Percentiles rank a stretch among this genome's conserved stretches.
Evolutionary conservation across 2,113 vertebrate genomes (phyloP).

Genomic region (Falco punctatus): DNA sequence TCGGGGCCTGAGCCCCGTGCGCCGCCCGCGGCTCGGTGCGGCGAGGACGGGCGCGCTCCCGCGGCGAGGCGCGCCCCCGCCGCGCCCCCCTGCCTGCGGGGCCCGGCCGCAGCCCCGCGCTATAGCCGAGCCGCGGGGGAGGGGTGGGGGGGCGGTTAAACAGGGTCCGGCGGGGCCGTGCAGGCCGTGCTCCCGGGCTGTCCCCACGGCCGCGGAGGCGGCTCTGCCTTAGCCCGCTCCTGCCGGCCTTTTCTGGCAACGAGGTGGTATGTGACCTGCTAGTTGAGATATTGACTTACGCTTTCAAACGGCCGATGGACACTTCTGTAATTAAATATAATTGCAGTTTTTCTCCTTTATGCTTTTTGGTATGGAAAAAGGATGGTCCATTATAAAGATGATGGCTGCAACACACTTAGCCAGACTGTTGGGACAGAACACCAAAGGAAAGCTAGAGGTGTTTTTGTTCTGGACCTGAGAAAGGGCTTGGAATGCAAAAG

Average conservation of each 20-base stretch:
- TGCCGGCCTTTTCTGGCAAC: neutral
- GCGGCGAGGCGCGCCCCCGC: no score
- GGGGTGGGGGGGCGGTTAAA: neutral
- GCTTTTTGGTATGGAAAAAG: no score
- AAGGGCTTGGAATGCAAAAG: neutral
- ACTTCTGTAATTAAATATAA: neutral
- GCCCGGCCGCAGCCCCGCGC: neutral
- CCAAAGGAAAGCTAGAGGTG: neutral
- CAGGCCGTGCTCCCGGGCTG: neutral
- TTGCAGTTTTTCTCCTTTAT: neutral
- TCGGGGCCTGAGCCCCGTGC: neutral
- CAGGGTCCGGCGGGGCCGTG: rapidly evolving
- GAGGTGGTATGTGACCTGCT: rapidly evolving
- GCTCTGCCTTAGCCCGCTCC: neutral
- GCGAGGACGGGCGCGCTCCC: neutral
- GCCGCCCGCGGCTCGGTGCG: neutral
- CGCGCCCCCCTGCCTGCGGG: neutral
- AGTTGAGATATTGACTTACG: rapidly evolving
- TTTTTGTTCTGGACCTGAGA: neutral
- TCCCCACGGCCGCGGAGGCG: neutral
- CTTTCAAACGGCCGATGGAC: neutral
- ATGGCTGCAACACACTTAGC: neutral
- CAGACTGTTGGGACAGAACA: neutral
- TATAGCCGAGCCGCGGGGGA: neutral
- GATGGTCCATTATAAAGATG: rapidly evolving